Evolutionary conservation across 1,140 invertebrate genomes (phyloP).

Genomic region (Whitmania pigra): DNA sequence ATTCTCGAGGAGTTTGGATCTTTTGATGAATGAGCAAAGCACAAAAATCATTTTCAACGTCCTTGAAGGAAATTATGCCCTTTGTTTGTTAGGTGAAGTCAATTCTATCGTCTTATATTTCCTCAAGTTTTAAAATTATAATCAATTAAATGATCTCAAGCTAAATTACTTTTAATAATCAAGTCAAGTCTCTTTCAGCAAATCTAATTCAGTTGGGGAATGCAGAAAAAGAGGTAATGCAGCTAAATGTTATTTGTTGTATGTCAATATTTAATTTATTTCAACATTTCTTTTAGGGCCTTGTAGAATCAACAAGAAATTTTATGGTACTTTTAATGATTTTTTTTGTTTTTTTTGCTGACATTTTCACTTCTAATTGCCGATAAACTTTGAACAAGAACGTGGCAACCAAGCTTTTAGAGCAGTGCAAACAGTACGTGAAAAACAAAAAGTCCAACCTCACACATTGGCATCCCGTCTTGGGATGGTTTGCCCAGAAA

Average conservation of each 20-base stretch:
- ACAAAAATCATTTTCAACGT: slow-evolving; percentile 71
- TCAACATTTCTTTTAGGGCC: slow-evolving; percentile 31
- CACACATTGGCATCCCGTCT: slow-evolving; percentile 89
- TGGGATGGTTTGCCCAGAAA: slow-evolving; percentile 88
- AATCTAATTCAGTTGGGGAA: slow-evolving; percentile 60
- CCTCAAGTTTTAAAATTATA: not conserved
- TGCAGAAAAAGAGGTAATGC: slow-evolving; percentile 52
- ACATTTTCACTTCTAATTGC: not conserved
- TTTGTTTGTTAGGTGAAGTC: slow-evolving; percentile 62
- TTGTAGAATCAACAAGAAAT: slow-evolving; percentile 38
- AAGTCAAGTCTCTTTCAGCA: slow-evolving; percentile 32
- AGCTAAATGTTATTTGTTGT: slow-evolving; percentile 13
- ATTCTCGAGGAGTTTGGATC: slow-evolving; percentile 58
- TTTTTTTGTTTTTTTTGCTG: slow-evolving; percentile 20
- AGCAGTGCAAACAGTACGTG: slow-evolving; percentile 72
- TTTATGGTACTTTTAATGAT: slow-evolving; percentile 39
- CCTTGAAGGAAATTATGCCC: slow-evolving; percentile 71
- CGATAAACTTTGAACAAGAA: not conserved
- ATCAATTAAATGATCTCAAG: not conserved
- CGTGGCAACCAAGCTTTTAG: slow-evolving; percentile 50
- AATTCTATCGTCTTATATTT: not conserved
- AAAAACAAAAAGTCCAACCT: slow-evolving; percentile 71
- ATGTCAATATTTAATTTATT: slow-evolving; percentile 13
- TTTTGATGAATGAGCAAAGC: slow-evolving; percentile 66
- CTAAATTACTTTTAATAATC: not conserved